Evolutionary conservation across 2,113 vertebrate species (phyloP), one percentile per base, ranked within the genome.

Genomic region (Dicerorhinus sumatrensis): DNA sequence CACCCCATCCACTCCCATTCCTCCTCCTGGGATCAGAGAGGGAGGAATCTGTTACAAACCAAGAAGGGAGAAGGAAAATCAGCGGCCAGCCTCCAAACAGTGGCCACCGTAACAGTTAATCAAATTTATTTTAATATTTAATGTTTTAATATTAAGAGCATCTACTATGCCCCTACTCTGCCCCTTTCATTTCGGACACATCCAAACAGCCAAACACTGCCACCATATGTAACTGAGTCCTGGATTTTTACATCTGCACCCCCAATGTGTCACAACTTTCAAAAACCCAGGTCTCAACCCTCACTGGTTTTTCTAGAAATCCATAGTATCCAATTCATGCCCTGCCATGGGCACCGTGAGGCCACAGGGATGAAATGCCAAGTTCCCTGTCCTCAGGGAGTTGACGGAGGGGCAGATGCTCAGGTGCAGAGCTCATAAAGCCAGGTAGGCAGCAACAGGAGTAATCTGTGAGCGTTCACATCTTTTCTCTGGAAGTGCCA

Each of bases 391-490:
- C 46, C 29, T 58, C 27, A 6, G 46, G 60, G 21, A 70, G 79
- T 17, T 51, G 6, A 3, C 0, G 20, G 4, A 10, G 33, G 18
- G 39, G 17, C 5, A 9, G 70, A 3, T 8, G 17, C 21, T 29
- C 25, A 25, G 14, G 23, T 8, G 18, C 58, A 25, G 69, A 33
- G 4, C 58, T 48, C 12, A 0, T 1, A 17, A 39, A 73, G 3
- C 33, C 6, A 3, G 5, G 25, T 12, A 5, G 39, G 39, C 67
- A 36, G 8, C 1, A 29, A 0, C 6, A 1, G 3, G 54, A 27
- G 36, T 1, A 3, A 1, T 18, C 8, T 23, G 39, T 5, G 23
- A 67, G 70, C 12, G 0, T 18, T 12, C 25, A 5, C 54, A 1
- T 42, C 16, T 54, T 54, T 69, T n/a, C 54, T 21, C 84, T 42